phyloP scores from a whole-genome alignment of 1,140 invertebrate genomes.

The Drosophila littoralis region DNA sequence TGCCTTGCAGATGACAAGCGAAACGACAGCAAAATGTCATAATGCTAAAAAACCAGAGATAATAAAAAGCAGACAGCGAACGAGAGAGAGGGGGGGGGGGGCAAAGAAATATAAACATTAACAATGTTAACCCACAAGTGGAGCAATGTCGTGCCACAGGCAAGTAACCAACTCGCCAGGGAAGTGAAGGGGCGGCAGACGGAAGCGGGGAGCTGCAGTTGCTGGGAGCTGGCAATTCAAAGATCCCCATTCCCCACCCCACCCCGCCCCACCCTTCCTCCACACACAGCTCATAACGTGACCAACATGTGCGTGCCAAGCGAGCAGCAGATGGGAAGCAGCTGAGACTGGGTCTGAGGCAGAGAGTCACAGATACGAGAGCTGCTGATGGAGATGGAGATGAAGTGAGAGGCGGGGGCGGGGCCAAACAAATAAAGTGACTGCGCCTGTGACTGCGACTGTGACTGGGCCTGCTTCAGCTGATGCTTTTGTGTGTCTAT shows the following conservation, averaged over 20 bases:
- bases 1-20: constrained; percentile 48
- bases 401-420: not conserved
- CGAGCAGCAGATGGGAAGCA: constrained; percentile 35
- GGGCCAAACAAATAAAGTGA: constrained; percentile 70
- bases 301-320: constrained; percentile 66
- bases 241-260: no score
- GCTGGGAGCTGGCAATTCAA: constrained; percentile 24
- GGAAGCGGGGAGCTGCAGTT: not conserved
- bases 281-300: constrained; percentile 55
- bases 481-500: constrained; percentile 28
- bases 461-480: constrained; percentile 29
- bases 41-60: constrained; percentile 30
- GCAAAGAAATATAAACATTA: constrained; percentile 42
- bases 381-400: not conserved
- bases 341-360: constrained; percentile 11
- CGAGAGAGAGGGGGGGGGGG: not conserved
- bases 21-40: constrained; percentile 69
- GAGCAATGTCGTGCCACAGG: constrained; percentile 76
- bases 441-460: constrained; percentile 60
- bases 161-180: constrained; percentile 62
- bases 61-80: no score
- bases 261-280: not conserved
- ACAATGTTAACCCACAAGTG: constrained; percentile 66
- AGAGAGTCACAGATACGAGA: not conserved
- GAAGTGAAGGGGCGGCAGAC: not conserved